phyloP scores from a whole-genome alignment of 2,113 vertebrate species.

The Forbesichthys agassizii region DNA sequence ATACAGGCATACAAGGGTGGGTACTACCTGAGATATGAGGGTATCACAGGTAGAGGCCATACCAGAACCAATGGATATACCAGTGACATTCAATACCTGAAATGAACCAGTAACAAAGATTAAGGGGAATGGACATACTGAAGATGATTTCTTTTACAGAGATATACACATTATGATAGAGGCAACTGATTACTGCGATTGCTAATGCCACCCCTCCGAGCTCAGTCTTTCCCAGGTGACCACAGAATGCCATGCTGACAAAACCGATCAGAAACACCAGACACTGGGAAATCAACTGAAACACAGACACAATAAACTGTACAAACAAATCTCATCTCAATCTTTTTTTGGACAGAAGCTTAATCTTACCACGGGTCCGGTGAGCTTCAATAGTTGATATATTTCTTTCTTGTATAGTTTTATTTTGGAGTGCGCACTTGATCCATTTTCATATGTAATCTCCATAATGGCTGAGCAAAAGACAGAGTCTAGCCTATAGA shows the following conservation, averaged over 20 bases:
- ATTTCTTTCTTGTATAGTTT: constrained; percentile 64
- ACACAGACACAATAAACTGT: not conserved
- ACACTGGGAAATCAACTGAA: constrained; percentile 85
- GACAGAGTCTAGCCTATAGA: constrained; percentile 28
- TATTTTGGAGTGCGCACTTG: constrained; percentile 32
- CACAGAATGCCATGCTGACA: constrained; percentile 91
- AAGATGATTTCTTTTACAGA: not conserved
- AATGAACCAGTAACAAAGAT: constrained; percentile 9
- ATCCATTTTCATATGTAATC: constrained; percentile 10
- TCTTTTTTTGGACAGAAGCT: not conserved
- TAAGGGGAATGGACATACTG: not conserved
- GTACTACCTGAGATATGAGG: constrained; percentile 85
- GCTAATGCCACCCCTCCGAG: constrained; percentile 83
- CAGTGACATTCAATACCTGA: constrained; percentile 87
- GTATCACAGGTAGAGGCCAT: constrained; percentile 87
- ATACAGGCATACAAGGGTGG: not conserved
- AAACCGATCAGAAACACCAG: constrained; percentile 86
- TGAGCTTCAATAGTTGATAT: constrained; percentile 60
- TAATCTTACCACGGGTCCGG: constrained; percentile 67
- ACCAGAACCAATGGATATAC: constrained; percentile 83
- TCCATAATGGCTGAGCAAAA: constrained; percentile 47
- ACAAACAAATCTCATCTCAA: not conserved
- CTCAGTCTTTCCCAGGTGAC: constrained; percentile 86
- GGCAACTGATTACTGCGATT: constrained; percentile 72
- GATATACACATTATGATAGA: not conserved